Evolutionary conservation across 2,113 vertebrate species (phyloP).

Genomic region (Eira barbara): DNA sequence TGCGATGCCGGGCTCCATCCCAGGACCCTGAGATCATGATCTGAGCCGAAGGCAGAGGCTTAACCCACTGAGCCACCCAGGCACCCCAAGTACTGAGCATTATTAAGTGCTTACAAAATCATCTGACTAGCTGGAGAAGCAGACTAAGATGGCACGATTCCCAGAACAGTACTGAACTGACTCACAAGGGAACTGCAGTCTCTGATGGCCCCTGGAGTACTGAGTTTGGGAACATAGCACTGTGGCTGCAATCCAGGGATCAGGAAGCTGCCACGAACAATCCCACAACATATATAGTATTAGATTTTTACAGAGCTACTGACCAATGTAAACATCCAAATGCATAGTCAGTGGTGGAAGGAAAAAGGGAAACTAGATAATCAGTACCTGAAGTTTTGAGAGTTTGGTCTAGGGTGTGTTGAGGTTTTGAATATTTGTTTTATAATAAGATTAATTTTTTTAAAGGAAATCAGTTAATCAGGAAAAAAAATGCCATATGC

Average conservation of each 20-base stretch:
- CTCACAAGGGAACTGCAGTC: background rate
- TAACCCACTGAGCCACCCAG: too few species aligned
- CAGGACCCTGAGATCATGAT: too few species aligned
- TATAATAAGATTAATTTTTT: background rate
- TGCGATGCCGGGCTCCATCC: too few species aligned
- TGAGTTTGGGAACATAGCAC: background rate
- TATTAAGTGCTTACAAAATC: background rate
- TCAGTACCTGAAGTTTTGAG: background rate
- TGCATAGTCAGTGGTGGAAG: background rate
- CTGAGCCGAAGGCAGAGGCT: too few species aligned
- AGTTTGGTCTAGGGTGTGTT: background rate
- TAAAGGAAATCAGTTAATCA: background rate
- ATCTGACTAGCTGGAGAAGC: background rate
- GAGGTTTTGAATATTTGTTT: constrained; percentile 33
- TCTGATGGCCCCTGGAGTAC: background rate
- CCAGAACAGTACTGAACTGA: background rate
- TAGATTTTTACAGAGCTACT: background rate
- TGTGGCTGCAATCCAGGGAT: background rate
- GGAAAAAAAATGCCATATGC: background rate
- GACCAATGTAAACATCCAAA: background rate
- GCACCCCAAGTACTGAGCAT: background rate
- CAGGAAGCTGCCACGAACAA: background rate
- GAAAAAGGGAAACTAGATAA: background rate
- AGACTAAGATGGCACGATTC: background rate
- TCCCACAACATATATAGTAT: background rate